phyloP scores from a whole-genome alignment of 1,140 invertebrate species.

The Nasonia longicornis region DNA sequence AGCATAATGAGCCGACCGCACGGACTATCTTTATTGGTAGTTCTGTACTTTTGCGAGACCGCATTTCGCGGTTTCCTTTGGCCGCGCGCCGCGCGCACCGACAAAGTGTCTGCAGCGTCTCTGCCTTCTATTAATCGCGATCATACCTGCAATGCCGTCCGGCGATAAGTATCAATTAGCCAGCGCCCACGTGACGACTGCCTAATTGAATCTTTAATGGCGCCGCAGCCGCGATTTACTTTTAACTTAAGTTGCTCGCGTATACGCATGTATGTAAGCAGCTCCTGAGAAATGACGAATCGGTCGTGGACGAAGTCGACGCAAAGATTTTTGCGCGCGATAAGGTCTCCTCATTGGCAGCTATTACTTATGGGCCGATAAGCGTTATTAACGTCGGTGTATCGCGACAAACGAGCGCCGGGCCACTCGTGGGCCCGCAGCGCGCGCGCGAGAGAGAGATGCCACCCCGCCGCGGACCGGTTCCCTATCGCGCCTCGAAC shows the following conservation, averaged over 20 bases:
- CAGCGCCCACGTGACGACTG: slow-evolving; percentile 17
- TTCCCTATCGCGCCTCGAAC: slow-evolving; percentile 29
- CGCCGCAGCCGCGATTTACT: slow-evolving; percentile 16
- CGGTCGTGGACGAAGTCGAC: neutral
- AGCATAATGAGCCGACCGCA: slow-evolving; percentile 57
- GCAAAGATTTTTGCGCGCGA: neutral
- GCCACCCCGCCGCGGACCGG: slow-evolving; percentile 38
- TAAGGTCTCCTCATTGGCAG: slow-evolving; percentile 51
- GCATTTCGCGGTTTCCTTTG: slow-evolving; percentile 59
- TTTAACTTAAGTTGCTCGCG: neutral
- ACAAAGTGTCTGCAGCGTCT: slow-evolving; percentile 59
- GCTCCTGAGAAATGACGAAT: neutral
- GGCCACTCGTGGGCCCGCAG: neutral
- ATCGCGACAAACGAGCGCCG: slow-evolving; percentile 52
- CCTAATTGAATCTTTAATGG: slow-evolving; percentile 44
- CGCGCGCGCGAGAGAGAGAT: neutral
- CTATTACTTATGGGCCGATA: slow-evolving; percentile 61
- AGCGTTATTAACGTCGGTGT: slow-evolving; percentile 54
- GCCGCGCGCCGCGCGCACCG: slow-evolving; percentile 51
- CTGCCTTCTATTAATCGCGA: slow-evolving; percentile 63
- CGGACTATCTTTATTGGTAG: slow-evolving; percentile 60
- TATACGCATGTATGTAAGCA: neutral
- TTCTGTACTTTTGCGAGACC: slow-evolving; percentile 61
- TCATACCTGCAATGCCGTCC: slow-evolving; percentile 53
- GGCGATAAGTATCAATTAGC: slow-evolving; percentile 67